These are phyloP conservation scores for Nesogale talazaci DNA, from an alignment of 2,113 vertebrate genomes.

Conservation along the genomic window DNA sequence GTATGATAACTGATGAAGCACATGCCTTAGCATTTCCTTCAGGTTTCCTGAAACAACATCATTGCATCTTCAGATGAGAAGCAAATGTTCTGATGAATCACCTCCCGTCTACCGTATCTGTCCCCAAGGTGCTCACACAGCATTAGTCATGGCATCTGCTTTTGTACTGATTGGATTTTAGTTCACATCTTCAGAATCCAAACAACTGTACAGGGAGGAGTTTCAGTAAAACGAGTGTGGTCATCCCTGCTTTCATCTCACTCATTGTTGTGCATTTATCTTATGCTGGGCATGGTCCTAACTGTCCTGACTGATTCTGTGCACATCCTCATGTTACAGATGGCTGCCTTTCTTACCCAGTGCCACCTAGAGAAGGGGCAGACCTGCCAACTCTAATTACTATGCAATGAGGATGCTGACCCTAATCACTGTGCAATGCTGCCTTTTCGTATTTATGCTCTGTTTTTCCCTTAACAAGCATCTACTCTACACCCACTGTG, in stretches of 20 bases:
- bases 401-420: background rate
- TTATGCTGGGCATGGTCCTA: background rate
- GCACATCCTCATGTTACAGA: background rate
- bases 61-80: background rate
- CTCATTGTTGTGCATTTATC: background rate
- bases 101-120: background rate
- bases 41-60: background rate
- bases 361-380: background rate
- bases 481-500: background rate
- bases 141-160: background rate
- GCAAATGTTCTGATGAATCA: background rate
- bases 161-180: background rate
- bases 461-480: constrained; percentile 19
- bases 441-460: background rate
- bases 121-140: background rate
- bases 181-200: constrained; percentile 3
- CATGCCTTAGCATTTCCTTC: background rate
- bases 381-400: background rate
- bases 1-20: background rate
- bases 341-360: background rate
- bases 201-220: background rate
- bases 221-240: background rate
- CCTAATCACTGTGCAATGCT: background rate
- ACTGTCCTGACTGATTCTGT: background rate
- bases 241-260: background rate